phyloP scores from a whole-genome alignment of 2,113 vertebrate genomes.

The Mustela nigripes region DNA sequence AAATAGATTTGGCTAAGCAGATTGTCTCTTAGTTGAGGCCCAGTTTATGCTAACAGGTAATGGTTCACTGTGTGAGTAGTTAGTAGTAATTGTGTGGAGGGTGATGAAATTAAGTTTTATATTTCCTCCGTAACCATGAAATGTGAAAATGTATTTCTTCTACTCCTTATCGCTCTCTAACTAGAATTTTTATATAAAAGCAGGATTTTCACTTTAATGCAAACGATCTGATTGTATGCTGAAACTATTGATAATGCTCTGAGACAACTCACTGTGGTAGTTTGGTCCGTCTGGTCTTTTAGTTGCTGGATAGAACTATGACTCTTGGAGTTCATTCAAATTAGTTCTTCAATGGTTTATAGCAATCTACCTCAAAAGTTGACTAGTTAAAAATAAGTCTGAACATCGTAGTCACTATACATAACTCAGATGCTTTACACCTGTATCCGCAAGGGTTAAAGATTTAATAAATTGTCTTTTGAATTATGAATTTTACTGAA shows the following conservation, averaged over 20 bases:
- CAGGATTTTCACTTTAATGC: neutral
- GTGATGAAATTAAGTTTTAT: neutral
- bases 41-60: neutral
- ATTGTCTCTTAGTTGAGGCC: neutral
- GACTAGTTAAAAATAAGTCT: neutral
- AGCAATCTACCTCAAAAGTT: neutral
- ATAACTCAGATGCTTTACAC: neutral
- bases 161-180: neutral
- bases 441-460: neutral
- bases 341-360: neutral
- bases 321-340: neutral
- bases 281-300: neutral
- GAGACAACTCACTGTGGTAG: neutral
- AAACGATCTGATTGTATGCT: neutral
- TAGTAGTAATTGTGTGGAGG: neutral
- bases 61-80: neutral
- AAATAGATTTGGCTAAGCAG: neutral
- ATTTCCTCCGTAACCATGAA: neutral
- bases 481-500: neutral
- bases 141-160: conserved; percentile 12
- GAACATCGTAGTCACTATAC: neutral
- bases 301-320: neutral
- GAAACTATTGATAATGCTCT: neutral
- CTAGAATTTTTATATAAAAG: conserved; percentile 21
- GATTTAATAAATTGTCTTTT: neutral